Evolutionary conservation across 1,140 invertebrate genomes (phyloP).

Genomic region (Drosophila elegans): DNA sequence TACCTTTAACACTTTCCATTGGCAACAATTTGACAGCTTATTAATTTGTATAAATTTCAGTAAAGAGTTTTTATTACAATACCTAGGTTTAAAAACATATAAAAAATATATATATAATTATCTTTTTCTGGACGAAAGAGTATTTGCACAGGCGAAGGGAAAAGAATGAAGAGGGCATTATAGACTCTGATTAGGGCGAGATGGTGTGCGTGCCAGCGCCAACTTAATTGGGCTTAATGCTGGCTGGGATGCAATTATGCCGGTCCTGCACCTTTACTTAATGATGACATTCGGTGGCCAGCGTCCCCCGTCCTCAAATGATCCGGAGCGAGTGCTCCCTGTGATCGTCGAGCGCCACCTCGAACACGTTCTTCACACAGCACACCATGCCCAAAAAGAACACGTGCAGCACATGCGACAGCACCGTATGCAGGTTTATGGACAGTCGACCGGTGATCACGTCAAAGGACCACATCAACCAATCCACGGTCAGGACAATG

Average conservation of each 20-base stretch:
- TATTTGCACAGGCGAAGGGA: background rate
- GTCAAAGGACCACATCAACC: slow-evolving; percentile 9
- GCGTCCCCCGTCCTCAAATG: slow-evolving; percentile 4
- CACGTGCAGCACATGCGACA: slow-evolving; percentile 6
- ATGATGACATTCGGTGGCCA: slow-evolving; percentile 47
- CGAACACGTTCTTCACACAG: slow-evolving; percentile 40
- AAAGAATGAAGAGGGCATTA: background rate
- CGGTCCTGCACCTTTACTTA: slow-evolving; percentile 57
- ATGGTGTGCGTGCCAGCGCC: slow-evolving; percentile 32
- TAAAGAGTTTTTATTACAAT: background rate
- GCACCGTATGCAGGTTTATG: slow-evolving; percentile 1
- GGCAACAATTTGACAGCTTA: background rate
- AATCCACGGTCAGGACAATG: slow-evolving; percentile 4
- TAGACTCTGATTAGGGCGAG: slow-evolving; percentile 40
- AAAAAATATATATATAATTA: too few species aligned
- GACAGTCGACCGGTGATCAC: background rate
- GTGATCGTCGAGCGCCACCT: slow-evolving; percentile 24
- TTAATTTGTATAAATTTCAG: background rate
- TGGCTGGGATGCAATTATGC: slow-evolving; percentile 42
- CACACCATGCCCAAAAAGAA: slow-evolving; percentile 28
- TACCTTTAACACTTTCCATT: too few species aligned
- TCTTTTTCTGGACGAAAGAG: background rate
- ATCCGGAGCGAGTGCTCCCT: slow-evolving; percentile 11
- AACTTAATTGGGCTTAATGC: slow-evolving; percentile 57
- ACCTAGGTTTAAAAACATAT: background rate